These are phyloP conservation scores for Coluber constrictor DNA, from an alignment of 2,797 vertebrate species.

Conservation along the genomic window DNA sequence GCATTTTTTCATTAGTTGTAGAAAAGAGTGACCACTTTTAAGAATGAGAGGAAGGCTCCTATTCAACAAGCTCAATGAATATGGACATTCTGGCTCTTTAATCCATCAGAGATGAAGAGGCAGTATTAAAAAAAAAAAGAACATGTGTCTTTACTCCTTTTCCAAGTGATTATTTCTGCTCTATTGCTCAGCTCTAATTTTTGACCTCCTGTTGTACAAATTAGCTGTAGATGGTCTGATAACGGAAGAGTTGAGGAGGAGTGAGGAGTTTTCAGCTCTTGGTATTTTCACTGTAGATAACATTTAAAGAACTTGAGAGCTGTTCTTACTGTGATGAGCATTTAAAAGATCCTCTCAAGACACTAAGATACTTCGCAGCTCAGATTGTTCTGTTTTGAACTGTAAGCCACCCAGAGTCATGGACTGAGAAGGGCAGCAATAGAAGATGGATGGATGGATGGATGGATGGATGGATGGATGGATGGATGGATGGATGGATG, in stretches of 20 bases:
- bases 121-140: background rate
- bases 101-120: background rate
- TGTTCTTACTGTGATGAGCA: background rate
- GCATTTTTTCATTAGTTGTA: background rate
- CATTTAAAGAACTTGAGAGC: fast-evolving
- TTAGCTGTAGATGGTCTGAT: background rate
- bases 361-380: background rate
- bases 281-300: background rate
- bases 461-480: background rate
- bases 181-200: background rate
- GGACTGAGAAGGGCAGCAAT: background rate
- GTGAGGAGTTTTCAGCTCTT: background rate
- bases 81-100: background rate
- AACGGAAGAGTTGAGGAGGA: background rate
- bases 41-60: fast-evolving
- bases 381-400: fast-evolving
- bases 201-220: fast-evolving
- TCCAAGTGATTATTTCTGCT: background rate
- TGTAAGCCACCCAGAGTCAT: background rate
- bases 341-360: background rate
- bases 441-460: background rate
- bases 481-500: too few species aligned
- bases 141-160: background rate
- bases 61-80: fast-evolving
- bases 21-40: background rate